Evolutionary conservation across 2,113 vertebrate species (phyloP).

Genomic region (Hyla sarda): DNA sequence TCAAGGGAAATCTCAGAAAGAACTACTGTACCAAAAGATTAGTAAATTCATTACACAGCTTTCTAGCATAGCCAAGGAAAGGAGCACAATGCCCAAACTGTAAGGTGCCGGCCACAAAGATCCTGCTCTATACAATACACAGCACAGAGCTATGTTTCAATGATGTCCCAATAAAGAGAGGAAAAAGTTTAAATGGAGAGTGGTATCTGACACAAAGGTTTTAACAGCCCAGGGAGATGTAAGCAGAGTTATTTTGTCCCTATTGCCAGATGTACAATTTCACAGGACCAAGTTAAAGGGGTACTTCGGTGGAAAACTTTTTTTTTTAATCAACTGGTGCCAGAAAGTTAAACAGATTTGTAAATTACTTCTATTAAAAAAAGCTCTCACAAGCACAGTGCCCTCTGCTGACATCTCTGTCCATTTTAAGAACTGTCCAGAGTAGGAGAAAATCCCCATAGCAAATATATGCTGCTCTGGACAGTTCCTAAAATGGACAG

Average conservation of each 20-base stretch:
- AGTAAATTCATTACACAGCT: conserved; percentile 35
- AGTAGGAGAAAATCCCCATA: no score
- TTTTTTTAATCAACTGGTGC: no score
- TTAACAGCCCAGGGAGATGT: neutral
- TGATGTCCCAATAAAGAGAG: neutral
- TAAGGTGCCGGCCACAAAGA: conserved; percentile 14
- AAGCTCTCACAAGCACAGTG: no score
- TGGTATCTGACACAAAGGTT: neutral
- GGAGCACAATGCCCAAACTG: conserved; percentile 30
- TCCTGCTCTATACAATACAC: conserved; percentile 15
- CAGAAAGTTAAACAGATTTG: no score
- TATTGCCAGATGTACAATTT: no score
- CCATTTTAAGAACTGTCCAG: no score
- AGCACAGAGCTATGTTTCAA: neutral
- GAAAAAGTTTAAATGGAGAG: neutral
- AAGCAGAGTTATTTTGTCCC: neutral
- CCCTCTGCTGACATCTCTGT: no score
- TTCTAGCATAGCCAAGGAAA: conserved; percentile 16
- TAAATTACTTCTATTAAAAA: no score
- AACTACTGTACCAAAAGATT: conserved; percentile 49
- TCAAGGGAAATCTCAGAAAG: conserved; percentile 43
- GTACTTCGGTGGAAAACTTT: no score
- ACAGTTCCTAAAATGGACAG: no score
- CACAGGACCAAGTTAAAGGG: no score
- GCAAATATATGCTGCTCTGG: no score